These are phyloP conservation scores for Anhinga rufa DNA, from an alignment of 2,113 vertebrate genomes.

Conservation along the genomic window DNA sequence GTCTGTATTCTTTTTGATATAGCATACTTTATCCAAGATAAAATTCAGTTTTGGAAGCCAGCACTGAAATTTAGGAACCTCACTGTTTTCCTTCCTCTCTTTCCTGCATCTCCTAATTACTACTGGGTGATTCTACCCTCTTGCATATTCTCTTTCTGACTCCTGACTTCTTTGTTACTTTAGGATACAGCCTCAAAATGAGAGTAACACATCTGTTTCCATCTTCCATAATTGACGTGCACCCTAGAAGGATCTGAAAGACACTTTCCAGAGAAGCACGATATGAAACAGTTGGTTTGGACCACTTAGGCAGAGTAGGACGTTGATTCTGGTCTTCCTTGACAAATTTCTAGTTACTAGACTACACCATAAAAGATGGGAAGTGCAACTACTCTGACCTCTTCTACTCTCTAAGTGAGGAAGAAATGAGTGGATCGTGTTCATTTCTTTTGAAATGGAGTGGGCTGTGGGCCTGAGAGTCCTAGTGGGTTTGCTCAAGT, in stretches of 20 bases:
- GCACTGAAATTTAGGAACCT: not conserved
- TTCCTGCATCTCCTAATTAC: not conserved
- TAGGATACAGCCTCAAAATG: not conserved
- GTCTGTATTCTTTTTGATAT: not conserved
- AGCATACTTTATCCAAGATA: not conserved
- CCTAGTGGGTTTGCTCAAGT: not conserved
- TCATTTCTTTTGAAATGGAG: not conserved
- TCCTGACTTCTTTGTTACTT: not conserved
- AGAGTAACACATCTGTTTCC: not conserved
- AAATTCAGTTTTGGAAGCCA: not conserved
- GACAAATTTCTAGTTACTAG: not conserved
- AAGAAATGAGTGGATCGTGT: not conserved
- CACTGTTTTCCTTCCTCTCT: not conserved
- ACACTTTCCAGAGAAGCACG: not conserved
- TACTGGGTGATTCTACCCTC: not conserved
- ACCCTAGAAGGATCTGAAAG: not conserved
- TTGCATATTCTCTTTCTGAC: not conserved
- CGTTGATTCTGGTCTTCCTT: not conserved
- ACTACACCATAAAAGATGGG: not conserved
- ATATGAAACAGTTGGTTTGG: not conserved
- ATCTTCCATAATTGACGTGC: not conserved
- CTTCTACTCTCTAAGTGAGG: not conserved
- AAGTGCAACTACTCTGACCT: not conserved
- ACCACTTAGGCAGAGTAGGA: not conserved
- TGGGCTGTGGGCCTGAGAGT: not conserved